Evolutionary conservation across 2,113 vertebrate species (phyloP).

Genomic region (Bettongia penicillata): DNA sequence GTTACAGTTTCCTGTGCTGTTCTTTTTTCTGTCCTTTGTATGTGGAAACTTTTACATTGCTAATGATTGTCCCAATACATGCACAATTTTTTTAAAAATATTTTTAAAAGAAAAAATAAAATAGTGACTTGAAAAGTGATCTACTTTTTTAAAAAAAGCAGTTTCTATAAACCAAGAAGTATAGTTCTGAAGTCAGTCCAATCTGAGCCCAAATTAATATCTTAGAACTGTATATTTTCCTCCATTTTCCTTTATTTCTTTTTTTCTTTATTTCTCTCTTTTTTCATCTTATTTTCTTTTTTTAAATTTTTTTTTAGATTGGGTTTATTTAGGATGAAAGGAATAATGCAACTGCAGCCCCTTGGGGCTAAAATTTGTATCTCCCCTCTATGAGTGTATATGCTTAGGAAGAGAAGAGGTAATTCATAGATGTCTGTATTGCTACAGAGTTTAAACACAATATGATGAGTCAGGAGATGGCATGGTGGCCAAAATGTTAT

Average conservation of each 20-base stretch:
- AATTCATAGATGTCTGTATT: not conserved
- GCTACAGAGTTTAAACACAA: not conserved
- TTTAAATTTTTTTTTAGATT: not conserved
- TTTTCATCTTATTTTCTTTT: not conserved
- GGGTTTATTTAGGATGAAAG: not conserved
- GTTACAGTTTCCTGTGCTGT: not conserved
- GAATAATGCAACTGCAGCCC: not conserved
- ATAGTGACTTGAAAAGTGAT: slow-evolving; percentile 21
- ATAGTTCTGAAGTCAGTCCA: not conserved
- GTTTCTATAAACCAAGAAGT: not conserved
- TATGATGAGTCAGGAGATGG: not conserved
- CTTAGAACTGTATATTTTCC: not conserved
- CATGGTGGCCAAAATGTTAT: not conserved
- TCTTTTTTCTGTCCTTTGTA: not conserved
- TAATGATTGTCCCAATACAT: not conserved
- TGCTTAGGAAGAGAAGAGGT: not conserved
- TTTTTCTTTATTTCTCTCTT: not conserved
- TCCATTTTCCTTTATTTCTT: not conserved
- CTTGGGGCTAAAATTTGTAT: not conserved
- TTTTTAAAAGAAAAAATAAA: not conserved
- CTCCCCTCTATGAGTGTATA: not conserved
- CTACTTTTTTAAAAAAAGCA: not conserved
- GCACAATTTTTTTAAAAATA: not conserved
- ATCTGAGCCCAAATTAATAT: slow-evolving; percentile 12
- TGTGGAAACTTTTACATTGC: not conserved